Evolutionary conservation across 2,113 vertebrate species (phyloP), one percentile per base, ranked within the genome.

Genomic region (Ursus arctos): DNA sequence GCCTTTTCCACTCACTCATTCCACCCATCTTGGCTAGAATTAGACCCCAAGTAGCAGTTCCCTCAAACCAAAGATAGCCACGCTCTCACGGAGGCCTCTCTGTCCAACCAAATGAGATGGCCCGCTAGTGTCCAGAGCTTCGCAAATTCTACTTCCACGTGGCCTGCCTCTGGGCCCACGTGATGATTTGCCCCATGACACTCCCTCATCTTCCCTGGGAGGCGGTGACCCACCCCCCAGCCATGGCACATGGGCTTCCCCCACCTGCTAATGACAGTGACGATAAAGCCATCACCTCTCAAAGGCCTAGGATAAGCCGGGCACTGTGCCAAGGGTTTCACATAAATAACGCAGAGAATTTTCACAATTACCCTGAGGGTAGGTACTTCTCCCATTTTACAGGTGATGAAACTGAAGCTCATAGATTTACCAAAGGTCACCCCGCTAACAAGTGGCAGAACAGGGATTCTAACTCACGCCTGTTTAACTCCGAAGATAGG

Each of bases 221-320:
- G 43, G 43, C 59, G 22, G 24, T 6, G 57, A 63, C 57, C 40
- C 19, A 40, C 10, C 55, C 21, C 26, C 69, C 40, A 31, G 33
- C 81, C 53, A 6, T 0, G 0, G 31, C 11, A 26, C 49, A 1
- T 16, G 2, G 0, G 51, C 19, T 24, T 69, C 10, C 49, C 79
- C 84, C 15, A 4, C 63, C 53, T 71, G 21, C 82, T 21, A 43
- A 87, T 36, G 55, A 80, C 8, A 22, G 36, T 3, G 2, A 12
- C 24, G 26, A 22, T 3, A 15, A 65, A 59, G 53, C 79, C 79
- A 13, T 33, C 12, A 14, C 43, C 67, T 43, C 36, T 67, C 33
- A 51, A 74, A 89, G 55, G 18, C 7, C 49, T 22, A 18, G 10
- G 67, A 81, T 26, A 43, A 24, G 7, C 13, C 26, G 47, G 36